Evolutionary conservation across 2,888 invertebrate species (phyloP), one percentile per base, ranked within the genome.

Genomic region (Euplagia quadripunctaria): DNA sequence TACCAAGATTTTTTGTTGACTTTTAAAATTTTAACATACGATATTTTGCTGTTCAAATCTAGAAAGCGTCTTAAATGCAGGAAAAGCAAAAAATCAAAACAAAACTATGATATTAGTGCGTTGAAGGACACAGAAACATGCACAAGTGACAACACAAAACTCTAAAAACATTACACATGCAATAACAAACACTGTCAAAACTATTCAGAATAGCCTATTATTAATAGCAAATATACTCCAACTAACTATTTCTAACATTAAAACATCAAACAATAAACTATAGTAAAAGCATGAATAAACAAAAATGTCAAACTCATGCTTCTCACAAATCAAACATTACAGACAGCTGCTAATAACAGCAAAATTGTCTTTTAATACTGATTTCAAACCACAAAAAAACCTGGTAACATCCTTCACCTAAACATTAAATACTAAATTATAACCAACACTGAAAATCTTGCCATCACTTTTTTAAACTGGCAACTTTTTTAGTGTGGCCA

Each of bases 41-140:
- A 82, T 87, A 92, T 91, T 92, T 93, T 93, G 93, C 94, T 93
- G 94, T 93, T 92, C 86, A 87, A 86, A 83, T 74, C 87, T 86
- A 87, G 85, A 82, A 90, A 91, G 93, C 93, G 76, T 71, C 31
- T 68, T 88, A 79, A 85, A 90, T 92, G 93, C 92, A 89, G 87
- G 86, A 78, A 91, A 94, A 93, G 93, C 82, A 87, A 89, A 87
- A 87, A 86, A 71, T 46, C 87, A 87, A 89, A 89, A 87, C 82
- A 83, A 88, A 86, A 89, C 89, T 94, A 95, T 94, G 94, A 94
- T 93, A 92, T 94, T 89, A 90, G 94, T 95, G 95, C 94, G 92
- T 89, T 90, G 92, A 93, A 95, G 94, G 94, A 94, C 94, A 94
- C 78, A 91, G 92, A 92, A 89, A 82, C 94, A 94, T 94, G 93